Conservation (phyloP, 2,113 vertebrate species). For the Phocoena phocoena region DNA sequence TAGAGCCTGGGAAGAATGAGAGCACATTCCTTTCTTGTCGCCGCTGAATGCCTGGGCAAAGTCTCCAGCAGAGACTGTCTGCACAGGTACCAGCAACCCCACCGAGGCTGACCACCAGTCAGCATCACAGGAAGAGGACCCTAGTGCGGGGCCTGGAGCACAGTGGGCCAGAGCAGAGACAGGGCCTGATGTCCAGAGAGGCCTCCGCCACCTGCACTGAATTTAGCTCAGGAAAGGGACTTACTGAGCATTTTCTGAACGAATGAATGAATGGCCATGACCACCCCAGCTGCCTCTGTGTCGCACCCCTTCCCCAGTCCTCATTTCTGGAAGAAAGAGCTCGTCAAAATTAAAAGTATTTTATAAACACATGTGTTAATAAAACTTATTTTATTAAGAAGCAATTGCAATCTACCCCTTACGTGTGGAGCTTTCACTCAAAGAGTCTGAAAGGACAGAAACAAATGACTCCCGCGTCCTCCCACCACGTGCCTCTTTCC, state of each 20-base stretch:
- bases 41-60: slow-evolving; percentile 57
- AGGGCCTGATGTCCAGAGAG: not conserved
- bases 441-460: not conserved
- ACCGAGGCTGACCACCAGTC: not conserved
- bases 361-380: not conserved
- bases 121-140: not conserved
- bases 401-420: not conserved
- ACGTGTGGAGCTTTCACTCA: not conserved
- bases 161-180: accelerated
- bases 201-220: accelerated
- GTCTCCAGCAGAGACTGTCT: slow-evolving; percentile 3
- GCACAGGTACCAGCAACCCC: slow-evolving; percentile 14
- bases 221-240: not conserved
- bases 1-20: slow-evolving; percentile 81
- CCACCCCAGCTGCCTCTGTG: not conserved
- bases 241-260: not conserved
- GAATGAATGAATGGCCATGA: not conserved
- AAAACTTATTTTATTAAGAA: not conserved
- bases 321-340: not conserved
- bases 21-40: slow-evolving; percentile 73
- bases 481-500: no score
- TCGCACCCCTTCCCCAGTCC: not conserved
- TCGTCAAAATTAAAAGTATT: not conserved
- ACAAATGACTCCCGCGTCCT: not conserved
- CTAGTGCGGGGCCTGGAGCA: not conserved